Evolutionary conservation across 1,140 invertebrate genomes (phyloP).

Genomic region (Zaprionus kolodkinae): DNA sequence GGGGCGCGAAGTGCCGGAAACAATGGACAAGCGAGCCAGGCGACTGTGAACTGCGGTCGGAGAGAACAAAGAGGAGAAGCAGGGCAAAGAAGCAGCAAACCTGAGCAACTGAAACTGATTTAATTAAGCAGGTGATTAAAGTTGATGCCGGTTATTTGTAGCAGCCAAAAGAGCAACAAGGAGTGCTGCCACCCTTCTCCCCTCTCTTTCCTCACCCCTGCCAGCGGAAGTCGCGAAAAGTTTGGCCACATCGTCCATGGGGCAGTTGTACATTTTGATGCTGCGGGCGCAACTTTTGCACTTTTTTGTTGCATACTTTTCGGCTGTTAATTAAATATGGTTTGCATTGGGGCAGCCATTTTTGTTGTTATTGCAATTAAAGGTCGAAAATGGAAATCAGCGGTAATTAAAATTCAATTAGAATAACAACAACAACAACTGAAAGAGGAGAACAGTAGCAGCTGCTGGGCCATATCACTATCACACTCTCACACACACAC

Average conservation of each 20-base stretch:
- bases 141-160: constrained; percentile 82
- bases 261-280: constrained; percentile 48
- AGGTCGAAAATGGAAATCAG: constrained; percentile 65
- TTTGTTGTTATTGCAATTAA: constrained; percentile 12
- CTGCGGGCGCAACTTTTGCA: constrained; percentile 42
- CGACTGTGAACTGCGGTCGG: neutral
- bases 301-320: constrained; percentile 54
- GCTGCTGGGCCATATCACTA: constrained; percentile 27
- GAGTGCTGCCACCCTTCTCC: constrained; percentile 1
- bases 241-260: constrained; percentile 41
- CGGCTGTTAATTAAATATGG: constrained; percentile 29
- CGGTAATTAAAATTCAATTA: constrained; percentile 82
- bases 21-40: constrained; percentile 9
- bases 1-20: constrained; percentile 12
- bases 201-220: neutral
- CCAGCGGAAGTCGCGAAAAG: constrained; percentile 53
- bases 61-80: too few relatives aligned
- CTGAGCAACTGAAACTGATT: constrained; percentile 73
- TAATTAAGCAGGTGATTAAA: constrained; percentile 83
- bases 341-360: neutral
- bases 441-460: constrained; percentile 22
- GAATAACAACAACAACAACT: constrained; percentile 28
- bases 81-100: constrained; percentile 17
- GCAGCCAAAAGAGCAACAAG: constrained; percentile 64
- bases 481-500: constrained; percentile 1